Evolutionary conservation across 2,797 vertebrate genomes (phyloP).

Genomic region (Girardinus metallicus): DNA sequence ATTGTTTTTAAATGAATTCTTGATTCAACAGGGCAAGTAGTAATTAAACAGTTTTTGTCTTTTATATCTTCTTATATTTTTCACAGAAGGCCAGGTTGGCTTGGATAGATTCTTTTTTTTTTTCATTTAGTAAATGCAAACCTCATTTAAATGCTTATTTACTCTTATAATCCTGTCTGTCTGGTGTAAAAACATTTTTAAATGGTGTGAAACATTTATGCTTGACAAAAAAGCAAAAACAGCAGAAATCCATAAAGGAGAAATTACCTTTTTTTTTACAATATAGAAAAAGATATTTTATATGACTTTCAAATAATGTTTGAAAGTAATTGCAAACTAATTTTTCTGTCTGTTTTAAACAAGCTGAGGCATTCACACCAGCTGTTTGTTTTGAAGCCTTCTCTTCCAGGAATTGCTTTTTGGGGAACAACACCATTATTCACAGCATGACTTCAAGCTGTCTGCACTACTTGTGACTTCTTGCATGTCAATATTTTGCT

Average conservation of each 20-base stretch:
- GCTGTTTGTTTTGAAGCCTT: conserved; percentile 31
- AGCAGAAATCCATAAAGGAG: background rate
- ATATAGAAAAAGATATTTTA: background rate
- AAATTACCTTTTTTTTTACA: background rate
- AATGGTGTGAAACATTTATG: background rate
- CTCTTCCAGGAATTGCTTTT: conserved; percentile 54
- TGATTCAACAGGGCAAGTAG: background rate
- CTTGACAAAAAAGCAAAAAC: background rate
- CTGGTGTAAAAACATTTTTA: background rate
- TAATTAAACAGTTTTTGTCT: background rate
- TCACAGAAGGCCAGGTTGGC: background rate
- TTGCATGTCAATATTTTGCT: conserved; percentile 37
- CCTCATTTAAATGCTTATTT: background rate
- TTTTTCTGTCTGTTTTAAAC: background rate
- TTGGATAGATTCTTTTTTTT: background rate
- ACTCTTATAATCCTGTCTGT: background rate
- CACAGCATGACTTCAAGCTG: conserved; percentile 44
- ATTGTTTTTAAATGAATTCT: background rate
- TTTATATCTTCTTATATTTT: background rate
- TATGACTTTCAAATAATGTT: background rate
- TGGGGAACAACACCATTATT: conserved; percentile 37
- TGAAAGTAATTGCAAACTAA: background rate
- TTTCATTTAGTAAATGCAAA: background rate
- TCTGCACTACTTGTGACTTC: conserved; percentile 36
- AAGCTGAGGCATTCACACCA: conserved; percentile 13